These are phyloP conservation scores for Elgaria multicarinata DNA, from an alignment of 2,113 vertebrate genomes.

Conservation along the genomic window DNA sequence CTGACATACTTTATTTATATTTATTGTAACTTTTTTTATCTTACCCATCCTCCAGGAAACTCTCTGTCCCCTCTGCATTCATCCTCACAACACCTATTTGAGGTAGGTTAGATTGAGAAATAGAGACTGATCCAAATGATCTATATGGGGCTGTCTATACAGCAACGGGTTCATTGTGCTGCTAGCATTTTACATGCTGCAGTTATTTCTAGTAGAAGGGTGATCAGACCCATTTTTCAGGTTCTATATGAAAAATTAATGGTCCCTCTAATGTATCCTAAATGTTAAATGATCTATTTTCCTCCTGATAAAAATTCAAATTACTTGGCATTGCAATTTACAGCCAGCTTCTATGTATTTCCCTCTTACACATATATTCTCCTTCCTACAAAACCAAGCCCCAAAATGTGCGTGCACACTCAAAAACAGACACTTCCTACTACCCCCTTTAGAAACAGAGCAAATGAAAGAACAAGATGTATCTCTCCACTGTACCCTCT, in stretches of 20 bases:
- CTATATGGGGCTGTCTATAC: not conserved
- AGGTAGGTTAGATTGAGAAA: not conserved
- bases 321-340: slow-evolving; percentile 3
- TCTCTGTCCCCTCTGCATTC: not conserved
- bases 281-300: slow-evolving; percentile 12
- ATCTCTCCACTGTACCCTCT: not conserved
- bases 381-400: not conserved
- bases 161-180: no score
- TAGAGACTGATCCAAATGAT: not conserved
- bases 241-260: slow-evolving; percentile 44
- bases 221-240: slow-evolving; percentile 7
- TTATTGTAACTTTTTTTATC: not conserved
- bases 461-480: not conserved
- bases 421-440: not conserved
- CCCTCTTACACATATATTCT: not conserved
- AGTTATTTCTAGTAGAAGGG: slow-evolving; percentile 15
- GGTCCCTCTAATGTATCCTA: slow-evolving; percentile 20
- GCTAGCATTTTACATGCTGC: slow-evolving; percentile 23
- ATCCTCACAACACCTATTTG: not conserved
- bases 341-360: slow-evolving; percentile 10
- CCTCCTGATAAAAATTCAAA: slow-evolving; percentile 38
- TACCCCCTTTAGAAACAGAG: not conserved
- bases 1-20: not conserved
- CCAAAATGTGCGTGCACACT: not conserved
- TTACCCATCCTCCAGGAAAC: not conserved